Base-by-base conservation (phyloP, 2,888 invertebrate genomes). In the Sesia bembeciformis region DNA sequence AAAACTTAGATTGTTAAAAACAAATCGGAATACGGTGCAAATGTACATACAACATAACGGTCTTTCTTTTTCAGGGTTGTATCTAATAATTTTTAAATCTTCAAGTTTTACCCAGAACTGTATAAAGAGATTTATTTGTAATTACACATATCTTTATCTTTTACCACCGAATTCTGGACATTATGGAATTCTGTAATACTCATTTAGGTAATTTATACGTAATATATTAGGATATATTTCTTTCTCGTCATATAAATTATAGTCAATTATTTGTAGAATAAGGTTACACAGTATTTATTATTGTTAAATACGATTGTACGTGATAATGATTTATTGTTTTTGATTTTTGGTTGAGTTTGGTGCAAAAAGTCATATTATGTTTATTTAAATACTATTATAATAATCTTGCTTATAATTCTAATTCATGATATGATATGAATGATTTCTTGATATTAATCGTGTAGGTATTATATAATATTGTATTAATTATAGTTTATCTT, bases 201-300 rank as follows among this genome's bases (percentile, higher is more conserved):
- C 86, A 81, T 72, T 58, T 63, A 65, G 56, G 65, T 57, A 38
- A 5, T 46, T 64, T 63, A 56, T 57, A 66, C 57, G 55, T 68
- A 50, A 7, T 50, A 39, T 64, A 61, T 66, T 70, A 68, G 66
- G 63, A 59, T 66, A 68, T 66, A 63, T 63, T 74, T 76, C 76
- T 72, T 78, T 82, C 80, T 85, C 79, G 84, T 86, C 85, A 83
- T 72, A 72, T 71, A 61, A 72, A 72, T 64, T 72, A 66, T 85
- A 84, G 86, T 83, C 79, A 78, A 81, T 81, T 79, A 64, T 69
- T 71, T 68, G 66, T 59, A 64, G 59, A 61, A 57, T 54, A 62
- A 59, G 58, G 56, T 43, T 43, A 56, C 56, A 52, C 50, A 53
- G 43, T 62, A 54, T 64, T 7, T 46, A 8, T 0, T 7, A 8